phyloP scores from a whole-genome alignment of 2,888 invertebrate species.

The Coenonympha glycerion region DNA sequence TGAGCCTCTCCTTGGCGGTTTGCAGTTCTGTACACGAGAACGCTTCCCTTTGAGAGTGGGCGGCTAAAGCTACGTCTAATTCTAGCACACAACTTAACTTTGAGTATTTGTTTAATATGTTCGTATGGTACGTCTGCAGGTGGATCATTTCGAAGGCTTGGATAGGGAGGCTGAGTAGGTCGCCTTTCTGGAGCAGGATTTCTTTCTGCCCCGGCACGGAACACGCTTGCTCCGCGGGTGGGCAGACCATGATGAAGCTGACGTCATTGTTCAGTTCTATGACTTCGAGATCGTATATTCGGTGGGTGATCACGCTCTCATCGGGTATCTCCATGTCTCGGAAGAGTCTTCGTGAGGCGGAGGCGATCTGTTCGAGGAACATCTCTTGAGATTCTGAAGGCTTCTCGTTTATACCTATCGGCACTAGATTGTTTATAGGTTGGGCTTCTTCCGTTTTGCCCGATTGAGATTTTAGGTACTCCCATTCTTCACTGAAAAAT shows the following conservation, averaged over 20 bases:
- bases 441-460: constrained; percentile 52
- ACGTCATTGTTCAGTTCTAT: constrained; percentile 94
- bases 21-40: constrained; percentile 93
- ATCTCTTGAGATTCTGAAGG: constrained; percentile 86
- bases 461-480: constrained; percentile 83
- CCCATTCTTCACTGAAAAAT: constrained; percentile 93
- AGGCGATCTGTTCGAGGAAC: constrained; percentile 85
- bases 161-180: constrained; percentile 91
- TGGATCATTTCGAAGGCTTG: constrained; percentile 97
- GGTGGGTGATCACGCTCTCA: constrained; percentile 82
- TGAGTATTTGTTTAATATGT: constrained; percentile 92
- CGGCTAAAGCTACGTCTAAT: constrained; percentile 91
- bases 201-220: constrained; percentile 92
- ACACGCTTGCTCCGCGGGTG: constrained; percentile 94
- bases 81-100: constrained; percentile 95
- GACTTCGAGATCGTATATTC: constrained; percentile 95
- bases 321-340: constrained; percentile 85
- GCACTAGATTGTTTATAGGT: constrained; percentile 50
- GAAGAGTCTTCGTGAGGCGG: constrained; percentile 84
- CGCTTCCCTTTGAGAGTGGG: constrained; percentile 95
- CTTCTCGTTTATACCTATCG: constrained; percentile 54
- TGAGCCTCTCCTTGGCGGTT: constrained; percentile 88
- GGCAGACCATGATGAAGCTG: constrained; percentile 93
- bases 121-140: constrained; percentile 93
- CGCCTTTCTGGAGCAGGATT: constrained; percentile 87